These are phyloP conservation scores for Aromia moschata DNA, from an alignment of 2,888 invertebrate genomes.

Conservation along the genomic window DNA sequence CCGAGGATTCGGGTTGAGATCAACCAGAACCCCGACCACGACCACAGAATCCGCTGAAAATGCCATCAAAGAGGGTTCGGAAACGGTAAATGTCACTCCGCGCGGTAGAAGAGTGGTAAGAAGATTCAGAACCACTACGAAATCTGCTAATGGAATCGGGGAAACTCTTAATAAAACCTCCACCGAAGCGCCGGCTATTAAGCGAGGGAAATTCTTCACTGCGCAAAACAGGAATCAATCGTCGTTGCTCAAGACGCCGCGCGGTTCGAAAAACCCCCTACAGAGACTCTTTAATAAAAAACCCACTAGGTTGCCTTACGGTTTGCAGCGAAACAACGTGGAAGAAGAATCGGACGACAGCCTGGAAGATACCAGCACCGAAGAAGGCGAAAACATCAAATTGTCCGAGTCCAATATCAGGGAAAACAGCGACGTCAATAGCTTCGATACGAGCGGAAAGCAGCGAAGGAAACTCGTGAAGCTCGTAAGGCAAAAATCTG, in stretches of 20 bases:
- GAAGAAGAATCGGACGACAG: conserved; percentile 42
- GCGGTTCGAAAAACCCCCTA: conserved; percentile 10
- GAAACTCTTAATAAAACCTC: conserved; percentile 11
- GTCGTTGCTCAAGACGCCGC: background rate
- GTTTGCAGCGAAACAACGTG: conserved; percentile 26
- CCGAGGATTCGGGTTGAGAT: conserved; percentile 37
- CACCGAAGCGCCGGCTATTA: conserved; percentile 29
- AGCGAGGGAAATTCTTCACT: conserved; percentile 26
- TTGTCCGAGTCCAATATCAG: conserved; percentile 61
- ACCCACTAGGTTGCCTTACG: conserved; percentile 26
- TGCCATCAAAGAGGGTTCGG: background rate
- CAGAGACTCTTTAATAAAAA: conserved; percentile 29
- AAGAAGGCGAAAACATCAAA: conserved; percentile 62
- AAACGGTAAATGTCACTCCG: conserved; percentile 15
- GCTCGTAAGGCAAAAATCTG: conserved; percentile 24
- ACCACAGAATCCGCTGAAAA: conserved; percentile 27
- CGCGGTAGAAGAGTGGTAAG: conserved; percentile 46
- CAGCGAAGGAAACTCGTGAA: conserved; percentile 31
- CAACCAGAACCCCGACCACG: conserved; percentile 30
- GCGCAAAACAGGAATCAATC: conserved; percentile 23
- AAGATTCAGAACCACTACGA: conserved; percentile 44
- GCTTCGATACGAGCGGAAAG: conserved; percentile 42
- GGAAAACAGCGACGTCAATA: conserved; percentile 58
- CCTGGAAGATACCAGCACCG: conserved; percentile 41
- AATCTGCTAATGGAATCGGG: conserved; percentile 20